Percentiles rank a stretch among this genome's conserved stretches.
Evolutionary conservation across 2,113 vertebrate genomes (phyloP).

Genomic region (Dipodomys merriami): DNA sequence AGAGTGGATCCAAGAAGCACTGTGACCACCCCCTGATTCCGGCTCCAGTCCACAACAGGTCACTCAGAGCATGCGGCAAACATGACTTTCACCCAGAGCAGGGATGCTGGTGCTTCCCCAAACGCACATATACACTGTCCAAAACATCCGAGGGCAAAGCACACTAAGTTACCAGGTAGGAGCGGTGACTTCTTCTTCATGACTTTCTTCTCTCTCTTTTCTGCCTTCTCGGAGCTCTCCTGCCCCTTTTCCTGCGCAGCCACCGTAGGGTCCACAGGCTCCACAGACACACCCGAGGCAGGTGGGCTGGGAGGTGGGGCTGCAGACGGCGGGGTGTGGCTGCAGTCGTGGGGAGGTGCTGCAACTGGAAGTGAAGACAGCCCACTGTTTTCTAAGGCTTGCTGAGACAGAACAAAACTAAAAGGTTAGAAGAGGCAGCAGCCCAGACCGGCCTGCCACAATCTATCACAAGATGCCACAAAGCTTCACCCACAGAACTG

Average conservation of each 20-base stretch:
- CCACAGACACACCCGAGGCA: slow-evolving; percentile 69
- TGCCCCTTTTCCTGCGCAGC: slow-evolving; percentile 86
- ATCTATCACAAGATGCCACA: not conserved
- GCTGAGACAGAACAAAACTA: slow-evolving; percentile 88
- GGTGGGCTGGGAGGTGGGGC: slow-evolving; percentile 82
- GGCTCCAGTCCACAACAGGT: not conserved
- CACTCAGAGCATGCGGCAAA: not conserved
- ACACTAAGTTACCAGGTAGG: slow-evolving; percentile 90
- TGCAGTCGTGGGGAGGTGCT: slow-evolving; percentile 87
- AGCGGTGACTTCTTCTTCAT: slow-evolving; percentile 95
- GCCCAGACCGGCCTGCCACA: slow-evolving; percentile 33
- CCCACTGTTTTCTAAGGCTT: slow-evolving; percentile 99
- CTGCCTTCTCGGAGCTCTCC: slow-evolving; percentile 87
- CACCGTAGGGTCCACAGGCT: slow-evolving; percentile 80
- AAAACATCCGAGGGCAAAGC: accelerated
- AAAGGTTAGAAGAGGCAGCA: slow-evolving; percentile 70
- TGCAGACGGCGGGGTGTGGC: slow-evolving; percentile 80
- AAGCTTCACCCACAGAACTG: not conserved
- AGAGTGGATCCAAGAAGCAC: not conserved
- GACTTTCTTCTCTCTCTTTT: slow-evolving; percentile 93
- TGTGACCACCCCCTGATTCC: not conserved
- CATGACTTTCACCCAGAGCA: not conserved
- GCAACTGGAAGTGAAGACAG: slow-evolving; percentile 93
- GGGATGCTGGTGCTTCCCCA: not conserved
- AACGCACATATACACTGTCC: not conserved